Base-by-base conservation (phyloP, 2,797 vertebrate species). In the Mico argentatus region DNA sequence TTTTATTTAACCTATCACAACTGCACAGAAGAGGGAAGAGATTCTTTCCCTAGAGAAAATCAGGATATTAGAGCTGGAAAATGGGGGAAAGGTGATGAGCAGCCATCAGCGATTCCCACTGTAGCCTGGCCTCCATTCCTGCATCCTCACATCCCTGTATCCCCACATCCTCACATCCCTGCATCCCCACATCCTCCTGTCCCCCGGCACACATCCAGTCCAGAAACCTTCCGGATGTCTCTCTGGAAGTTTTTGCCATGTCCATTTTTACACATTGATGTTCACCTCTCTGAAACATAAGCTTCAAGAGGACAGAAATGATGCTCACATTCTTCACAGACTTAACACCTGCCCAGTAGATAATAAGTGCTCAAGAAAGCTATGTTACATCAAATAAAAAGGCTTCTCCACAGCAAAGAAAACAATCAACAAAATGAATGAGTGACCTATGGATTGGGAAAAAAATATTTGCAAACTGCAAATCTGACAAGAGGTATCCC, bases 101-200 rank as follows among this genome's bases (percentile, higher is more conserved):
- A 46, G 41, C 33, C 12, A 19, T 6, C 30, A 14, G 39, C 19
- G 55, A 33, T 50, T 4, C 4, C 39, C 59, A 1, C 17, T 4
- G n/a, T 41, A 70, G 59, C 17, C 27, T 27, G 2, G 4, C 36
- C 67, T 73, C n/a, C 19, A 26, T 39, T 4, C 17, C 64, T 5
- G 1, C 14, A 41, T 26, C 12, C 19, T 44, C 2, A 0, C 20
- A 44, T 26, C 12, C 7, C 20, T 39, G 48, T 13, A 50, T 50
- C 14, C 48, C 4, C 48, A 50, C 48, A 15, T 50, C 48, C 77
- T 33, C 33, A 55, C 48, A 22, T 36, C 12, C 24, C 64, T 2
- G 1, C 20, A 41, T 26, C 12, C 19, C 52, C 2, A 0, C 20
- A 44, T 26, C 12, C 7, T n/a, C 50, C 12, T 14, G 0, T 20